Base-by-base conservation (phyloP, 2,888 invertebrate genomes). In the Cantharis rufa region DNA sequence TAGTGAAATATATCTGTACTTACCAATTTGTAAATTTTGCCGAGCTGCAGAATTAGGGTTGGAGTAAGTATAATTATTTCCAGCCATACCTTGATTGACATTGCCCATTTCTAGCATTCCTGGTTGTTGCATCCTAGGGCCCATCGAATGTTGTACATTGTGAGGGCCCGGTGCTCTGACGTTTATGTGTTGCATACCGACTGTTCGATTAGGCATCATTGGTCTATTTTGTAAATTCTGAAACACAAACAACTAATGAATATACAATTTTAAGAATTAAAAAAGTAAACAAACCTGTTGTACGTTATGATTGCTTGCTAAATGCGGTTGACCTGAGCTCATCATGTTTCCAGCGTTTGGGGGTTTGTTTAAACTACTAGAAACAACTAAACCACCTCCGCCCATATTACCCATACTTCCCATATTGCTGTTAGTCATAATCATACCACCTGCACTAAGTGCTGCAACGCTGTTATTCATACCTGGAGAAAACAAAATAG, bases 201-300 rank as follows among this genome's bases (percentile, higher is more conserved):
- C 89, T 13, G 88, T 86, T 63, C 90, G 86, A 15, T 89, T 89
- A 75, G 88, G 86, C 91, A 94, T 90, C 87, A 95, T 90, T 0
- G 95, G 95, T 1, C 95, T 95, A 86, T 95, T 95, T 86, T 94
- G 94, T 91, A 95, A 92, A 75, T 90, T 90, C 89, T 92, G 89
- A 15, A 85, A 69, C 85, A 80, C 80, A 85, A 74, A 76, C 24
- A 62, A 21, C 1, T 70, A 61, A 61, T 16, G 16, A 18, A n/a
- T 27, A 24, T 13, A 15, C 4, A 27, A 61, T n/a, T 70, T 28
- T 61, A n/a, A 7, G 5, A 15, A 5, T 61, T 16, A 70, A 70
- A 70, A 61, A 48, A 70, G 1, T 48, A 13, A 1, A 16, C 64
- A 61, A 28, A 90, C 90, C 88, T 90, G 90, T 62, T 74, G 89